phyloP scores from a whole-genome alignment of 2,888 invertebrate genomes.

The Acleris cristana region DNA sequence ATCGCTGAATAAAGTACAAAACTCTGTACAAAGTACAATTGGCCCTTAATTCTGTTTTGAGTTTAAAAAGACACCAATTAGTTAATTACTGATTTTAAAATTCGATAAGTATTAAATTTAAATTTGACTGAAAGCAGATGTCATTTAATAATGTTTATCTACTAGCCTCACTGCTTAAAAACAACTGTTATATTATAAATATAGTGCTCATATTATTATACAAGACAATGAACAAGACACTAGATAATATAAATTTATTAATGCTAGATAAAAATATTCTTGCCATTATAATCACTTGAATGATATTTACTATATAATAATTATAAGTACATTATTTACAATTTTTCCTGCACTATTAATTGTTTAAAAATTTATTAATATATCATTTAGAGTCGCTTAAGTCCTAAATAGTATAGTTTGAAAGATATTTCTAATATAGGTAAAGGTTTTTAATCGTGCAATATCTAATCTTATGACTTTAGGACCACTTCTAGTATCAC shows the following conservation, averaged over 20 bases:
- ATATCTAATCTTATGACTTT: slow-evolving; percentile 43
- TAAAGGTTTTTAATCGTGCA: slow-evolving; percentile 2
- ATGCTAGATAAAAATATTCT: slow-evolving; percentile 44
- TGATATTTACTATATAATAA: slow-evolving; percentile 14
- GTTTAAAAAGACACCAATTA: no score
- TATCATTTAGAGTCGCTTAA: not conserved
- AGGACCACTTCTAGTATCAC: slow-evolving; percentile 47
- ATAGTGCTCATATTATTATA: no score
- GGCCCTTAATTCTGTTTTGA: no score
- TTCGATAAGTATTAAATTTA: no score
- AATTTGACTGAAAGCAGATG: no score
- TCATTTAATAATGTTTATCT: no score
- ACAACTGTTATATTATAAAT: no score
- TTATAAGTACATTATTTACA: slow-evolving; percentile 9
- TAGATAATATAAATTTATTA: slow-evolving; percentile 2
- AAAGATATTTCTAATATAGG: not conserved
- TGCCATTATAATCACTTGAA: slow-evolving; percentile 48
- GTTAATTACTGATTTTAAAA: no score
- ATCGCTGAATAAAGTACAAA: no score
- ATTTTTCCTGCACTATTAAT: not conserved
- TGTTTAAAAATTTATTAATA: not conserved
- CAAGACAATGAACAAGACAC: not conserved
- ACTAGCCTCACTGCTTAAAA: no score
- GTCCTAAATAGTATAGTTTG: not conserved
- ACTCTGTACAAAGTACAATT: no score